These are phyloP conservation scores for Bruchidius siliquastri DNA, from an alignment of 2,888 invertebrate genomes.

Conservation along the genomic window DNA sequence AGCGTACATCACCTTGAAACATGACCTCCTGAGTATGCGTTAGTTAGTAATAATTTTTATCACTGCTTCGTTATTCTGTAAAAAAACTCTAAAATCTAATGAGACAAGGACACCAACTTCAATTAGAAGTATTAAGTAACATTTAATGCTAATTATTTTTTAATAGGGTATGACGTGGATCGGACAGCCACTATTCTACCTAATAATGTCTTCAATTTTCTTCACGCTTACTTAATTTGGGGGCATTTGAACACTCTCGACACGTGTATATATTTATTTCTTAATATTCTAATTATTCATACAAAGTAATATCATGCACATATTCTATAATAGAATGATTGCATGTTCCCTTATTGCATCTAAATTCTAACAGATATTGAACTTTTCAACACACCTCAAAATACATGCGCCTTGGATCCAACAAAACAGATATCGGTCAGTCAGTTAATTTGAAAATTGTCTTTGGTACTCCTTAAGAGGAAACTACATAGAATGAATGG, in stretches of 20 bases:
- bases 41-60: neutral
- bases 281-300: neutral
- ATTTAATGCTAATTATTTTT: constrained; percentile 14
- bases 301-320: neutral
- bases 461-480: too few species aligned
- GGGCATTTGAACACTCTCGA: neutral
- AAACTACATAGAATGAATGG: too few species aligned
- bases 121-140: constrained; percentile 9
- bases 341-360: too few species aligned
- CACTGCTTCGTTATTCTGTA: neutral
- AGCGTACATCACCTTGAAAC: neutral
- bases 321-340: neutral
- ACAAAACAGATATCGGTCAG: too few species aligned
- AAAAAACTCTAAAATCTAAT: neutral
- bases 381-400: too few species aligned
- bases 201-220: neutral
- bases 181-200: neutral
- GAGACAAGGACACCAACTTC: constrained; percentile 11
- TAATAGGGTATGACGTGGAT: constrained; percentile 10
- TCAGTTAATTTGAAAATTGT: too few species aligned
- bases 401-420: too few species aligned
- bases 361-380: too few species aligned
- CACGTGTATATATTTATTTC: neutral
- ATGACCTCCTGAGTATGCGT: neutral
- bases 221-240: neutral